phyloP scores from a whole-genome alignment of 1,140 invertebrate genomes.

The Drosophila grimshawi region DNA sequence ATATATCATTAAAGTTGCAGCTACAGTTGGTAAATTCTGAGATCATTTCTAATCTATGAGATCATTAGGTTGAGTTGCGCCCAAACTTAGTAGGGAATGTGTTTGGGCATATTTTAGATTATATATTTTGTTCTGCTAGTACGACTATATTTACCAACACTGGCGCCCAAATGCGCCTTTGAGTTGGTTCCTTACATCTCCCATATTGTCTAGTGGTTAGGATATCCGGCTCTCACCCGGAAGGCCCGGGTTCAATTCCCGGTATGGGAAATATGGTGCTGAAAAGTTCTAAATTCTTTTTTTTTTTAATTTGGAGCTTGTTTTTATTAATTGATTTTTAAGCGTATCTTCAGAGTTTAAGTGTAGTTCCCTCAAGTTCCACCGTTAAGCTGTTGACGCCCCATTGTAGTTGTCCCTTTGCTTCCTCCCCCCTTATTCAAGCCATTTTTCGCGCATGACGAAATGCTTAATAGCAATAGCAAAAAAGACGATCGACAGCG shows the following conservation, averaged over 20 bases:
- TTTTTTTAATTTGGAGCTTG: neutral
- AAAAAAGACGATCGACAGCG: constrained; percentile 12
- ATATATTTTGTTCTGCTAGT: too few species aligned
- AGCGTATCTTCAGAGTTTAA: neutral
- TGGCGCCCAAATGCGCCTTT: neutral
- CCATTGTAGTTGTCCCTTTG: neutral
- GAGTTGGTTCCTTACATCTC: neutral
- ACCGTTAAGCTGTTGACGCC: neutral
- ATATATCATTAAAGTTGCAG: too few species aligned
- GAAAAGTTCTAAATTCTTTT: neutral
- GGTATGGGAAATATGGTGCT: constrained; percentile 88
- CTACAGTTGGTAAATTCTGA: too few species aligned
- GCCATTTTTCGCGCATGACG: constrained; percentile 28
- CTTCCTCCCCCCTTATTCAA: neutral
- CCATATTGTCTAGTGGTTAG: constrained; percentile 54
- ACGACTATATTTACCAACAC: neutral
- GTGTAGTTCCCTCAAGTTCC: neutral
- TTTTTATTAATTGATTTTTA: neutral
- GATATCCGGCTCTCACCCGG: constrained; percentile 87
- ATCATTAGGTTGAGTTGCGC: neutral
- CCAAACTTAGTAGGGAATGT: too few species aligned
- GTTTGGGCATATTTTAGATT: too few species aligned
- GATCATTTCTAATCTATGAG: too few species aligned
- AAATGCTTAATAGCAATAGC: constrained; percentile 5
- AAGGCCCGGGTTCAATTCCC: constrained; percentile 94